These are phyloP conservation scores for Bagarius yarrelli DNA, from an alignment of 2,113 vertebrate genomes.

Conservation along the genomic window DNA sequence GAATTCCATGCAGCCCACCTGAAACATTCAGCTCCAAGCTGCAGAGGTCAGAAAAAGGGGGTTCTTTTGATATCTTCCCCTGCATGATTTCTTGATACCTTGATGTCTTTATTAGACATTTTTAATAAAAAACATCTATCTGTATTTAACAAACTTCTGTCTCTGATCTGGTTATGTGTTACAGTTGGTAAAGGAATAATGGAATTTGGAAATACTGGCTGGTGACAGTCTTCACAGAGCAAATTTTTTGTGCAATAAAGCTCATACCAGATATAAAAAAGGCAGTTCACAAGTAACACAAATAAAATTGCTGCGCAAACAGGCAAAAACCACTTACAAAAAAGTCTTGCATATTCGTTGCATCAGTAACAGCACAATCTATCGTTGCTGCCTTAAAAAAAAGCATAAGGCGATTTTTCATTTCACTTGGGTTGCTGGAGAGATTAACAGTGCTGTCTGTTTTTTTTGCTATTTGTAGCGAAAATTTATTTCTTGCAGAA, in stretches of 20 bases:
- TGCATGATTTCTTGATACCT: too few relatives aligned
- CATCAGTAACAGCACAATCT: slow-evolving; percentile 33
- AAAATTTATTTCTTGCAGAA: not conserved
- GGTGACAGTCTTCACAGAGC: not conserved
- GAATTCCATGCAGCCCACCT: too few relatives aligned
- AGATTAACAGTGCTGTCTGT: not conserved
- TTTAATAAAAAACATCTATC: too few relatives aligned
- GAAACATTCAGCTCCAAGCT: too few relatives aligned
- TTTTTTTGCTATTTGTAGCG: not conserved
- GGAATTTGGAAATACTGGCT: not conserved
- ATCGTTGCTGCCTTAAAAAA: slow-evolving; percentile 11
- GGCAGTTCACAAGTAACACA: not conserved
- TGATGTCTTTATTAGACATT: too few relatives aligned
- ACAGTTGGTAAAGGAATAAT: not conserved
- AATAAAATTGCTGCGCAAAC: slow-evolving; percentile 8
- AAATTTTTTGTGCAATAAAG: slow-evolving; percentile 20
- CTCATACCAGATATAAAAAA: slow-evolving; percentile 10
- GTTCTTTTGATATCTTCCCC: too few relatives aligned
- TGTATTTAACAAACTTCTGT: too few relatives aligned
- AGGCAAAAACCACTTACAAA: slow-evolving; percentile 18
- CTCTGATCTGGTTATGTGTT: too few relatives aligned
- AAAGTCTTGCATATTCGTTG: slow-evolving; percentile 7
- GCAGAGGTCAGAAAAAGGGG: too few relatives aligned
- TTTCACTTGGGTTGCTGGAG: not conserved
- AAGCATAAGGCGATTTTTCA: slow-evolving; percentile 18